Percentiles rank a stretch among this genome's conserved stretches.
phyloP scores from a whole-genome alignment of 2,113 vertebrate genomes.

The Odocoileus virginianus region DNA sequence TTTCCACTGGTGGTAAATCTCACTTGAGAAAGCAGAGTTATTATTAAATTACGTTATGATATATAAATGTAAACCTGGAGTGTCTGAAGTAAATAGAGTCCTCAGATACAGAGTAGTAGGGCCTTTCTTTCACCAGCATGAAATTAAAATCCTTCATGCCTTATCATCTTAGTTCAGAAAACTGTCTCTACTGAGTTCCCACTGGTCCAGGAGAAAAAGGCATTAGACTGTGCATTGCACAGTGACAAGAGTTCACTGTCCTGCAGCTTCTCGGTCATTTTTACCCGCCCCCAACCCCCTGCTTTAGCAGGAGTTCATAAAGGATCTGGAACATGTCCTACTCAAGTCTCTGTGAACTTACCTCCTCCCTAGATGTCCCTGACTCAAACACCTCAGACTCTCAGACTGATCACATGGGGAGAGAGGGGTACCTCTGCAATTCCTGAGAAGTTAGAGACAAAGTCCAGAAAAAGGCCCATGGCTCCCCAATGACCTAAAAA shows the following conservation, averaged over 20 bases:
- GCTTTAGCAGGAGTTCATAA: not conserved
- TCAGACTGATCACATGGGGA: accelerated
- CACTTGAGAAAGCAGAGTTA: not conserved
- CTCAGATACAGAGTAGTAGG: not conserved
- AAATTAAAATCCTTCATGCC: not conserved
- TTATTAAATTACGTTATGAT: not conserved
- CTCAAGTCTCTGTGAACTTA: not conserved
- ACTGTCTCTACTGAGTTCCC: not conserved
- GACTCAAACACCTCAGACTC: not conserved
- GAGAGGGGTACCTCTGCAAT: too few relatives aligned
- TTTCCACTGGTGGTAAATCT: not conserved
- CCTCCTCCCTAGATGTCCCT: not conserved
- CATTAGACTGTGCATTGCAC: too few relatives aligned
- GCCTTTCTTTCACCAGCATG: not conserved
- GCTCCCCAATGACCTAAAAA: not conserved
- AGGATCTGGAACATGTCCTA: accelerated
- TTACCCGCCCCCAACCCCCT: not conserved
- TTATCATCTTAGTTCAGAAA: not conserved
- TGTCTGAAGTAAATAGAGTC: not conserved
- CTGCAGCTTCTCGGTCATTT: not conserved
- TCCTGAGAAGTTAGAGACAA: too few relatives aligned
- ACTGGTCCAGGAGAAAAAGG: not conserved
- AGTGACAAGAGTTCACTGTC: not conserved
- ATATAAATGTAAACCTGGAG: not conserved
- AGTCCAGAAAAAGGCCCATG: not conserved